phyloP scores from a whole-genome alignment of 2,113 vertebrate genomes.

The Cynocephalus volans region DNA sequence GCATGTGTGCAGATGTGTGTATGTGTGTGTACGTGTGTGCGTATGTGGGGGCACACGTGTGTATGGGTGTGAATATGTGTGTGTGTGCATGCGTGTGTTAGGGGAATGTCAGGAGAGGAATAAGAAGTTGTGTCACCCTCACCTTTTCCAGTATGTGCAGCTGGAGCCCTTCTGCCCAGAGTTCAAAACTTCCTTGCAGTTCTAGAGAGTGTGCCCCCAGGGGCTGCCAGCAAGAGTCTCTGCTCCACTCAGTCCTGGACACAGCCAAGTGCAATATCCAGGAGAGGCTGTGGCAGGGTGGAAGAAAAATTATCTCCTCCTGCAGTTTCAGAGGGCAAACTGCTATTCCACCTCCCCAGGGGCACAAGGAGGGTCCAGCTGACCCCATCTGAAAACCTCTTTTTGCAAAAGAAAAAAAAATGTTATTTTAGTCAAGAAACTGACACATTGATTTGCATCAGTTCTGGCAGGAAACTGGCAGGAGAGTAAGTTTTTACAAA shows the following conservation, averaged over 20 bases:
- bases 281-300: background rate
- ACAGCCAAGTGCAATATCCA: background rate
- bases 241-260: too few relatives aligned
- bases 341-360: background rate
- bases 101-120: background rate
- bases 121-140: background rate
- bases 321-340: background rate
- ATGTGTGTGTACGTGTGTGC: background rate
- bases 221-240: background rate
- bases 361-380: background rate
- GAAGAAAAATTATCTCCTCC: background rate
- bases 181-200: background rate
- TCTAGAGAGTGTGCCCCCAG: background rate
- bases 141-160: background rate
- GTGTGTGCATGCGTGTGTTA: background rate
- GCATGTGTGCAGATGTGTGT: background rate
- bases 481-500: slow-evolving; percentile 48
- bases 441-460: slow-evolving; percentile 64
- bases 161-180: background rate
- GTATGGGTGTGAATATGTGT: background rate
- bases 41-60: background rate
- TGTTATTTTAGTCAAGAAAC: slow-evolving; percentile 65
- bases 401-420: slow-evolving; percentile 32
- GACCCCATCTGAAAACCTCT: slow-evolving; percentile 57
- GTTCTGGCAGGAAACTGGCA: slow-evolving; percentile 67